Percentiles rank a stretch among this genome's conserved stretches.
Conservation (phyloP, 1,140 invertebrate species). For the Drosophila melanogaster region Release_6_plus_ISO1_MT NT_033779.5:16702001-16702500, state of each 20-base stretch:
- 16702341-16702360: no score
- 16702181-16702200: background rate
- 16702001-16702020: background rate
- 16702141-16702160: background rate
- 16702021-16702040: background rate
- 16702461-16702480: background rate
- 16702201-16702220: background rate
- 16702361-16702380: no score
- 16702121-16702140: background rate
- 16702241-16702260: background rate
- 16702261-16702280: background rate
- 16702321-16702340: no score
- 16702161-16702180: background rate
- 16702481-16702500: background rate
- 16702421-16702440: background rate
- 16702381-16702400: background rate
- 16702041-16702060: background rate
- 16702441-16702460: background rate
- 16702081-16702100: no score
- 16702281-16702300: background rate
- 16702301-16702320: no score
- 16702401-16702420: background rate
- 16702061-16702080: no score
- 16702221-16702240: background rate
- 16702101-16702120: background rate